Base-by-base conservation (phyloP, 2,113 vertebrate species). In the Collichthys lucidus region DNA sequence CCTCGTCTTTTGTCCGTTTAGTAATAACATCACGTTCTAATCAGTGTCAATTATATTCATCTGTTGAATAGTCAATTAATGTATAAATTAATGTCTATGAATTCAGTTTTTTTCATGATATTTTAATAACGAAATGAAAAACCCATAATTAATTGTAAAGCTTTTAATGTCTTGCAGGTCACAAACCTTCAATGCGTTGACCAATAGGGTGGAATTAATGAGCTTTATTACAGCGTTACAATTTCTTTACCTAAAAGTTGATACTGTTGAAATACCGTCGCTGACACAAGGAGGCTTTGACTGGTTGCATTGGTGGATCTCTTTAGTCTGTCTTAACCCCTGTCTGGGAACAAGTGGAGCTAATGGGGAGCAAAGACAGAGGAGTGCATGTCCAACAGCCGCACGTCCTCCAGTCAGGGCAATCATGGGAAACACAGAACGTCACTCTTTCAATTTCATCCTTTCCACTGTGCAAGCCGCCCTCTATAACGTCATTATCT, bases 401-500 rank as follows among this genome's bases (percentile, higher is more conserved):
- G 71, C 93, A 87, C 90, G 80, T 85, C 82, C 88, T 87, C 79
- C 88, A 87, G 87, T 91, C 92, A 93, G 90, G 92, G 91, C 94
- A 93, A 94, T 94, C 93, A 94, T 93, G 88, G 91, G 90, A 94
- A 94, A 95, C 93, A 94, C 86, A 86, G 87, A 93, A 88, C 92
- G 85, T 94, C 93, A 94, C 91, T 94, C 93, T 95, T 93, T 92
- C 90, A 92, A 93, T 94, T 92, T 93, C 92, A 91, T 93, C 92
- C 80, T 86, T 89, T 89, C 90, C 92, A 88, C 91, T 85, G 89
- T 70, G 75, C 88, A 72, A 88, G 86, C 85, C 87, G 59, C 89
- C 91, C 90, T 90, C 92, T 65, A 86, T 92, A 92, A 93, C 92
- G 93, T 95, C 93, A 95, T 95, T 95, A 95, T 96, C 93, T 92